Conservation (phyloP, 1,140 invertebrate genomes). For the Cydia pomonella region DNA sequence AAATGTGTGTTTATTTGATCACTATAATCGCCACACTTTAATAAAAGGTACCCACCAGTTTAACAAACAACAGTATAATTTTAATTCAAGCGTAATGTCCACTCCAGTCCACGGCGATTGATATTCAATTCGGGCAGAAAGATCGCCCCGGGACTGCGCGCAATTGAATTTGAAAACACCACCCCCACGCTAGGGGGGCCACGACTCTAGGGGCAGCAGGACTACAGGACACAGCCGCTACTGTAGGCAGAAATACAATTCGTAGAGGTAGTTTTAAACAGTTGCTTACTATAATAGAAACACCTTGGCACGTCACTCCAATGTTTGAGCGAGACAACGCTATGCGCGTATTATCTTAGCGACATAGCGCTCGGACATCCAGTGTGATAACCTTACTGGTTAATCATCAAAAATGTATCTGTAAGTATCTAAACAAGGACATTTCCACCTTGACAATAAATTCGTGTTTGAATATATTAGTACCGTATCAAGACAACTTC, state of each 20-base stretch:
- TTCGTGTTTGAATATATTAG: too few species aligned
- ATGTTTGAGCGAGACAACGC: too few species aligned
- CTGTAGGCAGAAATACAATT: neutral
- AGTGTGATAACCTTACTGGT: too few species aligned
- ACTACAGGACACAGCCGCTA: conserved; percentile 14
- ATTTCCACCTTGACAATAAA: too few species aligned
- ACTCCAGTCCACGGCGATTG: conserved; percentile 55
- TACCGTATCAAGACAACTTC: neutral
- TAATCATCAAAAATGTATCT: too few species aligned
- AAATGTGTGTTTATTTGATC: too few species aligned
- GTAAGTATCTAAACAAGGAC: too few species aligned
- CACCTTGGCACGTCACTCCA: too few species aligned
- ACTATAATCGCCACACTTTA: too few species aligned
- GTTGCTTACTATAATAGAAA: neutral
- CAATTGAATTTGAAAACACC: conserved; percentile 78
- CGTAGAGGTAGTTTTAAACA: neutral
- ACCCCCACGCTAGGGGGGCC: conserved; percentile 33
- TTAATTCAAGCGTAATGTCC: conserved; percentile 39
- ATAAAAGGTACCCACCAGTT: neutral
- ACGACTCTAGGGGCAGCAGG: neutral
- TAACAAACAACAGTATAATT: neutral
- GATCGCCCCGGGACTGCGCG: conserved; percentile 74
- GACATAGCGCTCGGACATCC: too few species aligned
- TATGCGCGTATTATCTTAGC: too few species aligned
- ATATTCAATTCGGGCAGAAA: conserved; percentile 78